phyloP scores from a whole-genome alignment of 2,113 vertebrate genomes.

The Zingel zingel region DNA sequence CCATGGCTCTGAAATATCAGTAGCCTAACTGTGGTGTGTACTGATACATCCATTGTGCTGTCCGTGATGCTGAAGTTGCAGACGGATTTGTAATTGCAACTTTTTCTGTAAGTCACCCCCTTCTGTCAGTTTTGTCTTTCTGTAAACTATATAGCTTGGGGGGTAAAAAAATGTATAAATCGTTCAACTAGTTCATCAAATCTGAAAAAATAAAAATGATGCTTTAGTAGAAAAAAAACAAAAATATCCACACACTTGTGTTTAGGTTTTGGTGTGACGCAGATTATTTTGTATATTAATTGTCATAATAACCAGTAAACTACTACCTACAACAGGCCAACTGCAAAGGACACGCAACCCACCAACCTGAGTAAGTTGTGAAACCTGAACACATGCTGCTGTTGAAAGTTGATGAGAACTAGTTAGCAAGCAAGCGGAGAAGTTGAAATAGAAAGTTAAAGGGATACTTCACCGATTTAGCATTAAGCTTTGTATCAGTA shows the following conservation, averaged over 20 bases:
- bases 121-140: no score
- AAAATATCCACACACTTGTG: neutral
- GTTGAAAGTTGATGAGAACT: neutral
- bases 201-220: neutral
- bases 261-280: neutral
- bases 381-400: neutral
- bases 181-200: neutral
- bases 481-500: no score
- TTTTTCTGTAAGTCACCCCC: no score
- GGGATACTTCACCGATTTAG: no score
- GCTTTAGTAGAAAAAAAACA: neutral
- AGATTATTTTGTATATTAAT: neutral
- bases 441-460: neutral
- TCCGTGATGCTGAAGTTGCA: no score
- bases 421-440: no score
- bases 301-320: neutral
- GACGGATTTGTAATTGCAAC: no score
- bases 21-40: no score
- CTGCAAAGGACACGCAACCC: neutral
- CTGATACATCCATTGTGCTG: no score
- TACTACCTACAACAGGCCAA: neutral
- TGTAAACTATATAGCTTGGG: no score
- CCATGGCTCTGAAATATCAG: no score
- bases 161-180: no score
- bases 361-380: neutral